Evolutionary conservation across 2,797 vertebrate species (phyloP), one percentile per base, ranked within the genome.

Genomic region (Gambusia yucatana): DNA sequence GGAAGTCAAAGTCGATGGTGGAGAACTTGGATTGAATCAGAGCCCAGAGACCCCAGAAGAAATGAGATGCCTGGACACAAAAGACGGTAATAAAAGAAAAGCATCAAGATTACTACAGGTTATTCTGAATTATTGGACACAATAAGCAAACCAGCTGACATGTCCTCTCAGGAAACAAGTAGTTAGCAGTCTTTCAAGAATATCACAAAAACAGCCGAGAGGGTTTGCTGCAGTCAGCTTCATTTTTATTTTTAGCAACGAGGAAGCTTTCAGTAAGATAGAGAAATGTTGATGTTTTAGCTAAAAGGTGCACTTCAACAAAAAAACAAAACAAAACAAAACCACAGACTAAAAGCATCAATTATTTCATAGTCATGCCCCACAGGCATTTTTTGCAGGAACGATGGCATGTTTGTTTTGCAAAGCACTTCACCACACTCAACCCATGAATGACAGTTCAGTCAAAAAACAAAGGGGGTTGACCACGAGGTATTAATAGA

Each of bases 11-110:
- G 84, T 98, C 97, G 78, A 98, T 99, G 90, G 97, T 97, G 75
- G 98, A 98, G 86, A 98, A 97, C 92, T 97, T 97, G 84, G 97
- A 97, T 94, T 99, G 98, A 94, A 99, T 99, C 87, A 99, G 92
- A 87, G 98, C 97, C 98, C 98, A 99, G 71, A 99, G 90, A 74
- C 97, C 98, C 97, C 97, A 98, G 87, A 98, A 97, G 96, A 97
- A 98, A 91, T 98, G 97, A 10, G 98, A 99, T 17, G 97, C 98
- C 98, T 99, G 77, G 69, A 90, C 75, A 85, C 36, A 82, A 78
- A 78, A 79, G 17, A 46, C 61, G 1, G 16, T 76, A 9, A 0
- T 17, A 3, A 44, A 76, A 47, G 75, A 50, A 87, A 52, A 50
- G 36, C 20, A 44, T 20, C 30, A 39, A 16, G 13, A 47, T 20